A percentile compares a stretch with the other conserved stretches of the same genome.
Evolutionary conservation across 2,888 invertebrate genomes (phyloP).

Genomic region (Stratiomys singularior): DNA sequence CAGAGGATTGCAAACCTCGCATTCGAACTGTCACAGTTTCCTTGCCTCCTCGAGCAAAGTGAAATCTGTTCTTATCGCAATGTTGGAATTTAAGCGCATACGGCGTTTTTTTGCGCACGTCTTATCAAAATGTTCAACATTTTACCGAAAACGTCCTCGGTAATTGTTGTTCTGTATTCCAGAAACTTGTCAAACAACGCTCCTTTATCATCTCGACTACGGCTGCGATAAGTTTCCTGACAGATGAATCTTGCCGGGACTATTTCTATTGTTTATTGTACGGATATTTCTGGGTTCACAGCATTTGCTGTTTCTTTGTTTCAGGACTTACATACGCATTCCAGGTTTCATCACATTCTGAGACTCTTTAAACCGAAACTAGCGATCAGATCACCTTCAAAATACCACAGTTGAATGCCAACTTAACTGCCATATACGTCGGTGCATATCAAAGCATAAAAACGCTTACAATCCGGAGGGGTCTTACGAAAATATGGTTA

Average conservation of each 20-base stretch:
- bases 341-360: background rate
- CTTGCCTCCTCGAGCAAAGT: background rate
- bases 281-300: background rate
- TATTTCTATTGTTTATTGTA: background rate
- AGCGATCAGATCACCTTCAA: background rate
- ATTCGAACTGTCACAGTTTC: background rate
- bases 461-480: no score
- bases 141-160: background rate
- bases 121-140: background rate
- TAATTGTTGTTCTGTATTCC: background rate
- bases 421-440: no score
- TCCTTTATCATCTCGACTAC: background rate
- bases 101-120: background rate
- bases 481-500: no score
- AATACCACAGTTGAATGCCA: background rate
- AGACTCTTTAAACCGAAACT: background rate
- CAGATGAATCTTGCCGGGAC: background rate
- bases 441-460: no score
- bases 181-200: background rate
- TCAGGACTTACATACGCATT: slow-evolving; percentile 50
- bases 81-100: background rate
- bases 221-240: background rate
- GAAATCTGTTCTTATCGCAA: background rate
- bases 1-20: background rate
- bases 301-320: slow-evolving; percentile 52